Conservation (phyloP, 2,888 invertebrate species). For the Pristionchus japonicus region DNA sequence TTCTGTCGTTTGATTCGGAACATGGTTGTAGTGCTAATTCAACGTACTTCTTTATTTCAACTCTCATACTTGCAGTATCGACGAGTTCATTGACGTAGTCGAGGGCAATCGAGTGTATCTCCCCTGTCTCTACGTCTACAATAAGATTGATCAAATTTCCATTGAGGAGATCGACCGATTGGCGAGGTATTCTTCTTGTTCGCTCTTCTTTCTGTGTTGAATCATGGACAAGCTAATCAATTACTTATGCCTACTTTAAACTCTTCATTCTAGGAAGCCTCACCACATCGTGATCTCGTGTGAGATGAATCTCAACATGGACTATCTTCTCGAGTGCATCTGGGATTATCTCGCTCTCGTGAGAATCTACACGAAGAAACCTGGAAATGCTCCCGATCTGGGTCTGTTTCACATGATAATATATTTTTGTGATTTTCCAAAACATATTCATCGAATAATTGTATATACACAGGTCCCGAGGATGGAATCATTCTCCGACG, state of each 20-base stretch:
- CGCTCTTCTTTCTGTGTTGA: not conserved
- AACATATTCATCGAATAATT: not conserved
- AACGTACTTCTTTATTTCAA: too few relatives aligned
- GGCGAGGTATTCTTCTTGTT: constrained; percentile 79
- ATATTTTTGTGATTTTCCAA: too few relatives aligned
- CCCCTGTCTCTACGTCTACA: constrained; percentile 96
- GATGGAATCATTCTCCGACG: constrained; percentile 92
- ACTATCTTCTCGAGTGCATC: constrained; percentile 88
- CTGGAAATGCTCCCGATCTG: constrained; percentile 81
- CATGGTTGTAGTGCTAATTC: not conserved
- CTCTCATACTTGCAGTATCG: constrained; percentile 77
- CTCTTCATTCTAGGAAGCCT: constrained; percentile 52
- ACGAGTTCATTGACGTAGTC: constrained; percentile 98
- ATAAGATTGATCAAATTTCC: constrained; percentile 99
- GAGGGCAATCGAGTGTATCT: constrained; percentile 81
- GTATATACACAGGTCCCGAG: constrained; percentile 67
- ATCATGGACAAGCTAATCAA: too few relatives aligned
- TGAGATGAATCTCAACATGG: constrained; percentile 98
- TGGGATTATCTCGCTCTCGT: constrained; percentile 96
- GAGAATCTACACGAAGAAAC: constrained; percentile 97
- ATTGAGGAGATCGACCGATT: constrained; percentile 84
- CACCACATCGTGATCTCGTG: constrained; percentile 83
- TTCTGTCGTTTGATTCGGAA: not conserved
- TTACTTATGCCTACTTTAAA: too few relatives aligned
- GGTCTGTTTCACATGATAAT: constrained; percentile 57